Evolutionary conservation across 2,888 invertebrate species (phyloP), one percentile per base, ranked within the genome.

Genomic region (Drosophila fulvimacula): DNA sequence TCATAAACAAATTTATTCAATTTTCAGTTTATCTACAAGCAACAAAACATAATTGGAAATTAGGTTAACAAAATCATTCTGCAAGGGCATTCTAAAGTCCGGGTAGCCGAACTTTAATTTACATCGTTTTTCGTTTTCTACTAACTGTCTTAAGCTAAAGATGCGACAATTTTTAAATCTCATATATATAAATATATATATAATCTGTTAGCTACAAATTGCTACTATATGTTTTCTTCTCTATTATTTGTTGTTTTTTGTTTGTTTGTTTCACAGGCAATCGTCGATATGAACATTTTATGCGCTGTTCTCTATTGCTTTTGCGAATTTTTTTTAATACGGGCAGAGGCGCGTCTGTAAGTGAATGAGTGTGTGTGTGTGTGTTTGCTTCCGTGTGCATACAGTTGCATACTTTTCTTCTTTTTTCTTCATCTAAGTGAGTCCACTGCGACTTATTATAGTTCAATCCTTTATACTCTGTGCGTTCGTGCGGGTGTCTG

Each of bases 1-100:
- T n/a, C n/a, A 46, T 27, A 6, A 17, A n/a, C n/a, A 27, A 32
- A 13, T 17, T 30, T 17, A 17, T 3, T 51, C 46, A 36, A 24
- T 51, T 55, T 19, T 56, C 24, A 24, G 38, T 15, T 34, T 69
- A 57, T 64, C 51, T 66, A 76, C 65, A 76, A 69, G 32, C 69
- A 44, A 75, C 32, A 55, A 56, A 56, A 46, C 10, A 9, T 21
- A 27, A 41, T 51, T 21, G 4, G 7, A 39, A 13, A 39, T 48
- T 30, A 6, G 5, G 7, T 30, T 7, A 30, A 30, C 27, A 6
- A 5, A 10, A 27, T 13, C 27, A 27, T 44, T 51, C 46, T 63
- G 57, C 57, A 55, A 68, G 77, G 56, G 58, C 59, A 76, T 59
- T 49, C 11, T 2, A 48, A 41, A 0, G 36, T 69, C 61, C 64